Evolutionary conservation across 2,113 vertebrate genomes (phyloP).

Genomic region (Phylloscopus whistleri): DNA sequence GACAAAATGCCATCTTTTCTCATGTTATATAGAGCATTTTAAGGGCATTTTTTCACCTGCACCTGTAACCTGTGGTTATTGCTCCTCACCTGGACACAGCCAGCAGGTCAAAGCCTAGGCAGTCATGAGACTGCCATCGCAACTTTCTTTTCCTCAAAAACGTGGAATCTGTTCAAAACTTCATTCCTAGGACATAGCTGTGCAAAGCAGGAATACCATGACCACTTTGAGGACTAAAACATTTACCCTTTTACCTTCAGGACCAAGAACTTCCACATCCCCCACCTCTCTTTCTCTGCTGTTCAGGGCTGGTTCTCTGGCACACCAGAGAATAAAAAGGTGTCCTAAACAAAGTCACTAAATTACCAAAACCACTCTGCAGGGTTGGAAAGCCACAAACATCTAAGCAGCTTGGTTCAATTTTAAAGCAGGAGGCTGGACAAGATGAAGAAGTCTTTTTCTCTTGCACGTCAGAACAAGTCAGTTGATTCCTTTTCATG

Average conservation of each 20-base stretch:
- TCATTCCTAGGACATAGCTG: not conserved
- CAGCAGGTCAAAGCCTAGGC: not conserved
- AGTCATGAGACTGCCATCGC: not conserved
- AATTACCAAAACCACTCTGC: not conserved
- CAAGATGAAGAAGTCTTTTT: not conserved
- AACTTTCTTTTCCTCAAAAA: not conserved
- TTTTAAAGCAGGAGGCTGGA: not conserved
- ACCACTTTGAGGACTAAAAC: not conserved
- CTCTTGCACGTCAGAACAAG: not conserved
- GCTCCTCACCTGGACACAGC: not conserved
- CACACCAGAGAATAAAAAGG: not conserved
- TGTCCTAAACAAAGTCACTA: not conserved
- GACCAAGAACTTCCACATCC: not conserved
- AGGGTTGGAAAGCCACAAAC: not conserved
- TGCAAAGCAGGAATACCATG: not conserved
- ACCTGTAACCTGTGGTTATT: not conserved
- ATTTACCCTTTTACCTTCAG: not conserved
- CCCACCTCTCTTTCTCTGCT: not conserved
- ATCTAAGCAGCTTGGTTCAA: not conserved
- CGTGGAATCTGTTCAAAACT: rapidly evolving
- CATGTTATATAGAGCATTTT: not conserved
- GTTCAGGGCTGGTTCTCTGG: not conserved
- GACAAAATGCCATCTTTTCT: not conserved
- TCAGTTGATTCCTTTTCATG: not conserved
- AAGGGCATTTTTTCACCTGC: not conserved